Percentiles rank a stretch among this genome's conserved stretches.
These are phyloP conservation scores for Aurelia sp. DNA, from an alignment of 30 jellyfish, hydroid and myxozoan species.

Conservation along the genomic window DNA sequence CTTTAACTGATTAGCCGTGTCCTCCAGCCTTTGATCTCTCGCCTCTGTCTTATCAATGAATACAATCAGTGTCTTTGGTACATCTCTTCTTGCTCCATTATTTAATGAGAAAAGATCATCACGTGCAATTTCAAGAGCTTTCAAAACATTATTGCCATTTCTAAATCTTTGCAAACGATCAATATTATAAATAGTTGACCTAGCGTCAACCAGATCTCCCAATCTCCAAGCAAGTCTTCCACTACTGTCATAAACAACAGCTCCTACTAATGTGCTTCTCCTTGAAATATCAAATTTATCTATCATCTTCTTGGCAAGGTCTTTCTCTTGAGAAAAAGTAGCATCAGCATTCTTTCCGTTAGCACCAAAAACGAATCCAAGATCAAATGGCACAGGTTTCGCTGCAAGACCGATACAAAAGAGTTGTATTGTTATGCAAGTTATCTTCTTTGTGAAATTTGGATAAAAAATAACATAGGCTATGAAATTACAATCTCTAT, in stretches of 20 bases:
- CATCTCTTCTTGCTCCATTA: slow-evolving; percentile 68
- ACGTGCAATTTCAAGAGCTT: slow-evolving; percentile 74
- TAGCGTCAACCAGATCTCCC: background rate
- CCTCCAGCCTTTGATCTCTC: background rate
- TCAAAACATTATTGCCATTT: background rate
- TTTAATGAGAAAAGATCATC: slow-evolving; percentile 36
- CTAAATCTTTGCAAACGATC: background rate
- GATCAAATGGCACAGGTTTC: slow-evolving; percentile 21
- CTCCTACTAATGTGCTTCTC: slow-evolving; percentile 18
- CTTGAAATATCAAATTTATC: slow-evolving; percentile 7
- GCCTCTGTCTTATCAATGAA: slow-evolving; percentile 42
- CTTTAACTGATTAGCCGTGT: slow-evolving; percentile 14
- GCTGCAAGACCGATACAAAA: too few species aligned
- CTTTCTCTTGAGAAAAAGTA: slow-evolving; percentile 24
- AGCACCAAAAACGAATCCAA: slow-evolving; percentile 60
- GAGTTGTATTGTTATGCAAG: too few species aligned
- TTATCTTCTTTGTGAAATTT: too few species aligned
- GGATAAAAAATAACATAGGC: too few species aligned
- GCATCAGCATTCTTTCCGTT: slow-evolving; percentile 45
- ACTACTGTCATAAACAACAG: slow-evolving; percentile 14
- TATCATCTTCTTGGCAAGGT: slow-evolving; percentile 20
- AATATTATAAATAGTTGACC: background rate
- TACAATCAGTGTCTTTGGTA: slow-evolving; percentile 68
- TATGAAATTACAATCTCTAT: too few species aligned
- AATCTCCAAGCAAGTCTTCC: slow-evolving; percentile 17